Evolutionary conservation across 2,888 invertebrate genomes (phyloP).

Genomic region (Patella depressa): DNA sequence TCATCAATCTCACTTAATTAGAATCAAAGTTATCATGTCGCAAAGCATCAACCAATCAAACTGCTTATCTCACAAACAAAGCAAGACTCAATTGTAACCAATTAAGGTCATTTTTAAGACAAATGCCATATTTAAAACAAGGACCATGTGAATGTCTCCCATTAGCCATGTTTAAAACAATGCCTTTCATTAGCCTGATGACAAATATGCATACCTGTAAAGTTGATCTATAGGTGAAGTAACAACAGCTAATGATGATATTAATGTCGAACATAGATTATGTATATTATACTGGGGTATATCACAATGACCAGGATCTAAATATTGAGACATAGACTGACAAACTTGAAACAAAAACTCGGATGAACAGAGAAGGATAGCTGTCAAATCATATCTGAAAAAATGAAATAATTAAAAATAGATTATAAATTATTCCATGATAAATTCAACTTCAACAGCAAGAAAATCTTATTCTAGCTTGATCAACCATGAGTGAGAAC

Average conservation of each 20-base stretch:
- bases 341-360: slow-evolving; percentile 58
- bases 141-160: no score
- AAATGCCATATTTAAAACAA: no score
- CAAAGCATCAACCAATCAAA: no score
- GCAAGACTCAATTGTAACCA: no score
- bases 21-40: no score
- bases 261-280: slow-evolving; percentile 62
- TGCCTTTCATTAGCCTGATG: neutral
- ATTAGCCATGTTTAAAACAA: no score
- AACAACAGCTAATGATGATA: slow-evolving; percentile 61
- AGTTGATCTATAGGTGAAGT: slow-evolving; percentile 60
- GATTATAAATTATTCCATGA: neutral
- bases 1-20: no score
- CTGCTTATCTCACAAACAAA: no score
- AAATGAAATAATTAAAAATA: slow-evolving; percentile 8
- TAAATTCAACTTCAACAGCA: neutral
- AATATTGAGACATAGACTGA: slow-evolving; percentile 51
- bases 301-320: slow-evolving; percentile 60
- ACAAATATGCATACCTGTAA: slow-evolving; percentile 56
- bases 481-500: neutral
- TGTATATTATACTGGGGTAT: slow-evolving; percentile 63
- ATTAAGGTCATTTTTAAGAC: no score
- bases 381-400: slow-evolving; percentile 61
- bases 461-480: neutral
- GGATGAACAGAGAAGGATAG: slow-evolving; percentile 55